Conservation (phyloP, 1,140 invertebrate species). For the Philotrypesis tridentata region DNA sequence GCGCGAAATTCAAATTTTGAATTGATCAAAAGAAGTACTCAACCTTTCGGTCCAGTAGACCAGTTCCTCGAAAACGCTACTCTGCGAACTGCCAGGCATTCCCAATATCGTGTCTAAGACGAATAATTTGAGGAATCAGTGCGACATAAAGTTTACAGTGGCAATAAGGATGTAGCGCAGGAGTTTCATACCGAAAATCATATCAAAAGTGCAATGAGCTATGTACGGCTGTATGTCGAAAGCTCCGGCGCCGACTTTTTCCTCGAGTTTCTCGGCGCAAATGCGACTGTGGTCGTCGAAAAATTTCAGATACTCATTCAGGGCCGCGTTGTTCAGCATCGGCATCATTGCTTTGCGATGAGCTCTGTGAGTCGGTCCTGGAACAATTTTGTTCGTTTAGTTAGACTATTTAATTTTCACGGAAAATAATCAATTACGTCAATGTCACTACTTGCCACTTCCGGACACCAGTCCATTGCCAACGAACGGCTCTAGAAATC, state of each 20-base stretch:
- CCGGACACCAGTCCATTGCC: constrained; percentile 68
- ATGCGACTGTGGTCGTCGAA: constrained; percentile 13
- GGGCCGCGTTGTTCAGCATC: constrained; percentile 18
- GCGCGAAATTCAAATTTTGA: no score
- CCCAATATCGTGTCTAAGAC: constrained; percentile 52
- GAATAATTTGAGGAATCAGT: not conserved
- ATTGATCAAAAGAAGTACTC: not conserved
- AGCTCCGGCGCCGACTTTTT: constrained; percentile 46
- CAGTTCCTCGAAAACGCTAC: constrained; percentile 47
- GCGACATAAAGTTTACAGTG: not conserved
- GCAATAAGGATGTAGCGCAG: not conserved
- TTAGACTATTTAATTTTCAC: not conserved
- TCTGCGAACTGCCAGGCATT: constrained; percentile 45
- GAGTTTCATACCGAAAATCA: constrained; percentile 58
- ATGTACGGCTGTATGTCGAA: constrained; percentile 62
- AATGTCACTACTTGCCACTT: constrained; percentile 59
- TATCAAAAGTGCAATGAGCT: constrained; percentile 60
- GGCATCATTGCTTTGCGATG: constrained; percentile 34
- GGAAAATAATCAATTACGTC: not conserved
- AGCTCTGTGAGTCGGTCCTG: not conserved
- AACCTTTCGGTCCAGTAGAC: constrained; percentile 53
- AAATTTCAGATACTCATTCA: constrained; percentile 1
- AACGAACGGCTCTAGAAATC: constrained; percentile 65
- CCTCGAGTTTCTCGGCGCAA: constrained; percentile 46
- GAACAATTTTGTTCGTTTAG: no score